Percentiles rank a stretch among this genome's conserved stretches.
Evolutionary conservation across 2,888 invertebrate genomes (phyloP).

Genomic region (Leucophenga maculata): DNA sequence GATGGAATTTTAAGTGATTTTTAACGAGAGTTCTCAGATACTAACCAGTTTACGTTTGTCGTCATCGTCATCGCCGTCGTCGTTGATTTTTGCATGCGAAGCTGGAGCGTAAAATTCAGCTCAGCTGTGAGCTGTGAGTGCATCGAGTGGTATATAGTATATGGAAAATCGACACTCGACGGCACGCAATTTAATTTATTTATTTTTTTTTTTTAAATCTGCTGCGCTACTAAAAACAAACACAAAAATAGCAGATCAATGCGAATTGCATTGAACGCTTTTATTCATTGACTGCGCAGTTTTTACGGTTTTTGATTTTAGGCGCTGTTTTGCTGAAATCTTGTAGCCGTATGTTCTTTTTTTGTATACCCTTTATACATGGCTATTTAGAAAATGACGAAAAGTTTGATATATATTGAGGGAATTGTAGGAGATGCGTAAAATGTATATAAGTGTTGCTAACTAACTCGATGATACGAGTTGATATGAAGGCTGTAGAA

Average conservation of each 20-base stretch:
- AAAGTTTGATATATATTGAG: too few relatives aligned
- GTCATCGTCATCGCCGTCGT: conserved; percentile 21
- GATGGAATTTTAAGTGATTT: conserved; percentile 72
- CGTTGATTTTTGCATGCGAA: conserved; percentile 24
- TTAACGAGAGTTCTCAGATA: conserved; percentile 65
- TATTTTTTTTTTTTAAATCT: neutral
- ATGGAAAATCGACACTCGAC: neutral
- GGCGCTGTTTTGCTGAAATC: neutral
- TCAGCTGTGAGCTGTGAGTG: neutral
- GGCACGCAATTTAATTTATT: neutral
- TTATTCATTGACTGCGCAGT: neutral
- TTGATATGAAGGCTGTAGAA: too few relatives aligned
- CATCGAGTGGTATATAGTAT: too few relatives aligned
- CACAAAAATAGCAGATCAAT: too few relatives aligned
- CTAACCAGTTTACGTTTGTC: conserved; percentile 24
- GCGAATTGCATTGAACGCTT: neutral
- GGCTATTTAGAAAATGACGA: too few relatives aligned
- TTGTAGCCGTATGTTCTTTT: neutral
- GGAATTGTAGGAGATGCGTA: too few relatives aligned
- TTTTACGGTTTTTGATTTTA: neutral
- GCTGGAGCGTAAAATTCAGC: neutral
- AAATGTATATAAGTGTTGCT: too few relatives aligned
- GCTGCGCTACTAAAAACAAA: neutral
- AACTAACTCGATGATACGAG: too few relatives aligned
- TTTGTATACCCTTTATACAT: neutral